Evolutionary conservation across 1,140 invertebrate species (phyloP), one percentile per base, ranked within the genome.

Genomic region (Agrilus planipennis): DNA sequence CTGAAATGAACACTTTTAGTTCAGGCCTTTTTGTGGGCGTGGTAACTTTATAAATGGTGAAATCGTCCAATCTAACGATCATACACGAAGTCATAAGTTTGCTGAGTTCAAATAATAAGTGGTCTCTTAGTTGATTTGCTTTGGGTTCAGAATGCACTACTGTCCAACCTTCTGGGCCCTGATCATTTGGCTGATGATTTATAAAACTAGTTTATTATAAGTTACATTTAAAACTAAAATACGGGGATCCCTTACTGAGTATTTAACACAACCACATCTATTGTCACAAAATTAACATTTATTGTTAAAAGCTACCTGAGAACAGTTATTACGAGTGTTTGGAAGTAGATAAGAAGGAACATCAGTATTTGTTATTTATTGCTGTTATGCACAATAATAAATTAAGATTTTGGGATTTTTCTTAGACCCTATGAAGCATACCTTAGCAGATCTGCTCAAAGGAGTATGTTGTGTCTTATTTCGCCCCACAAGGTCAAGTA

Each of bases 61-160:
- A 87, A 58, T 97, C 89, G 50, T 89, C 82, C 47, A 96, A 77
- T 52, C 89, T 74, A 17, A 97, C 66, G 17, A 96, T 76, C 12
- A 90, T 75, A 64, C 89, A 94, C 9, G 87, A 84, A 4, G 89
- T 92, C 81, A 94, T 89, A 22, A 97, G 60, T 61, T 90, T 90
- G n/a, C 18, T 53, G 47, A 41, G 35, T 50, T 15, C 44, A 44
- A 34, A 41, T 47, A 9, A 28, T 12, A n/a, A 18, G 17, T 3
- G 29, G 21, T 14, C 46, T 46, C 15, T 42, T 22, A 6, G 7
- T 23, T 25, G 31, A 12, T 18, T 46, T 36, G 12, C 12, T 14
- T 49, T 28, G 11, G 19, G 14, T 9, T 22, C 12, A 15, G 5
- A 31, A 31, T n/a, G 31, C n/a, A 6, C 11, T 12, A 21, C 18